Evolutionary conservation across 2,113 vertebrate species (phyloP), one percentile per base, ranked within the genome.

Genomic region (Archocentrus centrarchus): DNA sequence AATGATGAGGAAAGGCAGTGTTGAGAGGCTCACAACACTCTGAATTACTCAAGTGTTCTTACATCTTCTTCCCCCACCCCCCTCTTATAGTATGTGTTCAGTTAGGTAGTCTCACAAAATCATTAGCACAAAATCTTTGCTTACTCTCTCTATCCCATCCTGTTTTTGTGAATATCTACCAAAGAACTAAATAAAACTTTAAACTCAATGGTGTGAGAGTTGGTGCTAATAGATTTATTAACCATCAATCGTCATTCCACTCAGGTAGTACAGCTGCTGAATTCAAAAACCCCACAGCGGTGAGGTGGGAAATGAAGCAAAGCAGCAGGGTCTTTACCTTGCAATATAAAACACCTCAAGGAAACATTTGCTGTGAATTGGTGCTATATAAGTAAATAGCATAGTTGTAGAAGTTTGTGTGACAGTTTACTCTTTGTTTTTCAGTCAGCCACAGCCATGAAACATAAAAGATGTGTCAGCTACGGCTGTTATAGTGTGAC

Each of bases 1-100:
- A 93, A 91, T 90, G 44, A 93, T 92, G 89, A 91, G 32, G 22
- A 15, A 81, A 82, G 86, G 62, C 84, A 87, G 76, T 47, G 81
- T 82, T 85, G 57, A 82, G 79, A 82, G 35, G 80, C 63, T 90
- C 81, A 81, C 70, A 82, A 84, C 62, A 62, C 81, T 77, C 50
- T 59, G 79, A 66, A 50, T 77, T 78, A 79, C 82, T 91, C 81
- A 75, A 53, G 59, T 80, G 77, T 86, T 88, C 75, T 75, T 61
- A 47, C 66, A 22, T 76, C 60, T 41, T 77, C 13, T 62, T 83
- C 15, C 86, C 83, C 82, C 62, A 76, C 32, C 55, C 64, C 64
- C n/a, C 20, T 53, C 55, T 44, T 73, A 86, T 44, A 79, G 57
- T 78, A 76, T 59, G 80, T 62, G 68, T 84, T 86, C 59, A 86